Percentiles rank a stretch among this genome's conserved stretches.
Conservation (phyloP, 2,113 vertebrate genomes). For the Alethe castanea region DNA sequence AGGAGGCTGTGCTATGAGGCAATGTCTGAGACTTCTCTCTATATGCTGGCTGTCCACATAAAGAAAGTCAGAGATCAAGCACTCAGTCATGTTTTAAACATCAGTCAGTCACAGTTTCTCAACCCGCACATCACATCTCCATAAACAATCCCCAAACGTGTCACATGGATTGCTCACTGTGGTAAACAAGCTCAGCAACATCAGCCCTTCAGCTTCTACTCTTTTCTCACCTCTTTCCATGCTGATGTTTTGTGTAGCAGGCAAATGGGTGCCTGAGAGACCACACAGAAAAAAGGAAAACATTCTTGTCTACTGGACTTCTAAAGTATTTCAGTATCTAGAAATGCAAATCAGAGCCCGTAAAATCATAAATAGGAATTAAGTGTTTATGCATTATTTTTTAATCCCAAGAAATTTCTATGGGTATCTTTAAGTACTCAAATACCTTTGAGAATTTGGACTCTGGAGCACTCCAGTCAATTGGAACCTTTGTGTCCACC, state of each 20-base stretch:
- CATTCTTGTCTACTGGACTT: background rate
- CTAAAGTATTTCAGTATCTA: background rate
- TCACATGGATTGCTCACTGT: background rate
- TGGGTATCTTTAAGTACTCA: background rate
- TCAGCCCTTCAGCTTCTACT: background rate
- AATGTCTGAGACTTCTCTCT: background rate
- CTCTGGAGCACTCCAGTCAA: constrained; percentile 46
- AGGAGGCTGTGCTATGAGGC: background rate
- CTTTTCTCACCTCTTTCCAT: background rate
- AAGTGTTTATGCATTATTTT: background rate
- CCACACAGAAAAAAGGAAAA: background rate
- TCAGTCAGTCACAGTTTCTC: background rate
- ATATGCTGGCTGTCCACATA: background rate
- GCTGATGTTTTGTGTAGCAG: background rate
- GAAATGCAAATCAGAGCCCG: background rate
- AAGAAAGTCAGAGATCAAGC: constrained; percentile 8
- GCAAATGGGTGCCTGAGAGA: background rate
- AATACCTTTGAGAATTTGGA: constrained; percentile 26
- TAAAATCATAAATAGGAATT: background rate
- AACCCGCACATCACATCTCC: background rate
- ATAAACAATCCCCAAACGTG: background rate
- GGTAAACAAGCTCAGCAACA: background rate
- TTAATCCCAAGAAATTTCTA: background rate
- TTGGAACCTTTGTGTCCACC: constrained; percentile 62
- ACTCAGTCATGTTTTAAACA: background rate